phyloP scores from a whole-genome alignment of 2,113 vertebrate species.

The Atractosteus spatula region DNA sequence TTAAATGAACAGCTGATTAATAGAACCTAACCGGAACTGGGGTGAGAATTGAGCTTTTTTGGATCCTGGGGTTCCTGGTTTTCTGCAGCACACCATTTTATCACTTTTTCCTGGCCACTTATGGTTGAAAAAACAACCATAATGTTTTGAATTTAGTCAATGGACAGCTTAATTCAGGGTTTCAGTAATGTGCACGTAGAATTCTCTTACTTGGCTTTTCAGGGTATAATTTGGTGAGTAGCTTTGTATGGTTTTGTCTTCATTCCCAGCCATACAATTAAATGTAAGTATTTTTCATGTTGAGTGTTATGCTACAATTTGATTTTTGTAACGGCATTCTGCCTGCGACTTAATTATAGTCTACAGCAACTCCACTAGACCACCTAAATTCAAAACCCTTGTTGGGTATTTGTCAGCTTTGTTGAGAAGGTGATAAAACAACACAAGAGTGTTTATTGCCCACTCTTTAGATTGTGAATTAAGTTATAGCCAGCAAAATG shows the following conservation, averaged over 20 bases:
- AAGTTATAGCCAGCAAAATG: conserved; percentile 22
- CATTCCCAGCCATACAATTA: conserved; percentile 27
- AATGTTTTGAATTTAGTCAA: no score
- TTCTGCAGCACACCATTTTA: no score
- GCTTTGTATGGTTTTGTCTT: conserved; percentile 29
- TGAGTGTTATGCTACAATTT: conserved; percentile 36
- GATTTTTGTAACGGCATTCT: background rate
- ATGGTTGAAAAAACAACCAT: no score
- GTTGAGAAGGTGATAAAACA: background rate
- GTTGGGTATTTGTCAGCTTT: conserved; percentile 9
- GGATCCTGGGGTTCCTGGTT: no score
- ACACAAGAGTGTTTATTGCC: conserved; percentile 1
- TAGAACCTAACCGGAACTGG: no score
- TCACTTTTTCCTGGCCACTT: no score
- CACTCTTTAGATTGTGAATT: background rate
- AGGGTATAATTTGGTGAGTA: background rate
- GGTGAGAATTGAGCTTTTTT: no score
- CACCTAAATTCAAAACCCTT: conserved; percentile 34
- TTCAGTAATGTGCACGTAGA: background rate
- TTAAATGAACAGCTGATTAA: no score
- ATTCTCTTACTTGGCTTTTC: background rate
- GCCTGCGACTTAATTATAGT: conserved; percentile 34
- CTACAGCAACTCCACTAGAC: conserved; percentile 31
- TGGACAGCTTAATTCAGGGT: background rate
- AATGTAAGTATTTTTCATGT: conserved; percentile 38